These are phyloP conservation scores for Protonemura montana DNA, from an alignment of 2,888 invertebrate species.

Conservation along the genomic window DNA sequence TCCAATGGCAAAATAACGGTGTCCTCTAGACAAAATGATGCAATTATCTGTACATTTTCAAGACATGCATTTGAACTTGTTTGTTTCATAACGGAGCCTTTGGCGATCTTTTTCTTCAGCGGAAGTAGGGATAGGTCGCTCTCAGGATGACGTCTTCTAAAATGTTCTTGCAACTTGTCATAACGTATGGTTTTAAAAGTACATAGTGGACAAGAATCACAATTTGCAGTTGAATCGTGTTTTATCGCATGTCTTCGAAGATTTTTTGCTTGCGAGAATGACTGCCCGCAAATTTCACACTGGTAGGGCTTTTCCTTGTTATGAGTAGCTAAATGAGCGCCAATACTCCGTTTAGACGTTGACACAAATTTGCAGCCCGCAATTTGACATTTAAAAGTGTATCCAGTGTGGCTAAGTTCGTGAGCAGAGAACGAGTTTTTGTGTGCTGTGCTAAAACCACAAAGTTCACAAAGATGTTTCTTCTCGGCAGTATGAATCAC, in stretches of 20 bases:
- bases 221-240: slow-evolving; percentile 52
- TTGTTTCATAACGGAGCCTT: not conserved
- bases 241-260: slow-evolving; percentile 58
- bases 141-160: slow-evolving; percentile 50
- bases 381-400: slow-evolving; percentile 61
- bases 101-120: slow-evolving; percentile 18
- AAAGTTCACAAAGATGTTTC: slow-evolving; percentile 65
- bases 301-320: slow-evolving; percentile 65
- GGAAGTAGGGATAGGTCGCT: slow-evolving; percentile 38
- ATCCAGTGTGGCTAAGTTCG: slow-evolving; percentile 62
- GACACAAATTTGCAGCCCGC: slow-evolving; percentile 61
- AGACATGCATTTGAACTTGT: not conserved
- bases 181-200: slow-evolving; percentile 61
- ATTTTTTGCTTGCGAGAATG: slow-evolving; percentile 65
- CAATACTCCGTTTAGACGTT: slow-evolving; percentile 64
- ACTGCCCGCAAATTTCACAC: slow-evolving; percentile 66
- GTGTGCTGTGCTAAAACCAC: slow-evolving; percentile 66
- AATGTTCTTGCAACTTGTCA: slow-evolving; percentile 65
- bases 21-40: not conserved
- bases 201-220: slow-evolving; percentile 60
- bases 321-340: slow-evolving; percentile 64
- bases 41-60: not conserved
- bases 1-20: not conserved
- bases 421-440: slow-evolving; percentile 65
- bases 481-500: slow-evolving; percentile 62